These are phyloP conservation scores for Drosophila incognita DNA, from an alignment of 2,888 invertebrate genomes.

Conservation along the genomic window DNA sequence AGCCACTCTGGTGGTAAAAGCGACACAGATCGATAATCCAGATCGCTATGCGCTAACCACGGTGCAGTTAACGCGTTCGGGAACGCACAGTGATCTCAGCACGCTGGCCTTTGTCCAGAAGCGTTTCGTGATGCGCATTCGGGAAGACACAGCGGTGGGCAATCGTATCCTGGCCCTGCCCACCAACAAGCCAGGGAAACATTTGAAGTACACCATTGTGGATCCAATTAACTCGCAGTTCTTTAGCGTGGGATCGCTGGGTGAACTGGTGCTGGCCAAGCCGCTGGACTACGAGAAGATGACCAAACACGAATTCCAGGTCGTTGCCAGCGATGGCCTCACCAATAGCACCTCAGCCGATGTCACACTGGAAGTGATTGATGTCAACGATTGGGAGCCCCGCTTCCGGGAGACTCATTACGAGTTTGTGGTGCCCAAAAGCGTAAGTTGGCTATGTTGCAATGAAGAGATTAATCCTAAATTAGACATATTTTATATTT, in stretches of 20 bases:
- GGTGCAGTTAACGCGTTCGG: constrained; percentile 87
- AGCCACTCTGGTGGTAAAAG: constrained; percentile 92
- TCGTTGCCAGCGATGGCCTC: constrained; percentile 90
- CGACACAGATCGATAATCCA: constrained; percentile 93
- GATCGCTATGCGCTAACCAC: constrained; percentile 95
- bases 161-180: constrained; percentile 90
- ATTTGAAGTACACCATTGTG: constrained; percentile 91
- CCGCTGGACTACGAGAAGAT: constrained; percentile 92
- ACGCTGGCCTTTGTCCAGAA: constrained; percentile 88
- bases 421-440: constrained; percentile 88
- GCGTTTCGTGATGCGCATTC: constrained; percentile 89
- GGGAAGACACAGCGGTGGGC: constrained; percentile 91
- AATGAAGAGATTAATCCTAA: not conserved
- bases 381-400: constrained; percentile 97
- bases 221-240: constrained; percentile 90
- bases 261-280: constrained; percentile 91
- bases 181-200: constrained; percentile 88
- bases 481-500: not conserved
- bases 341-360: constrained; percentile 92
- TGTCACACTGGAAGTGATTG: constrained; percentile 92
- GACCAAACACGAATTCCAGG: constrained; percentile 90
- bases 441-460: constrained; percentile 68
- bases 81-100: constrained; percentile 86
- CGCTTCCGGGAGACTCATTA: constrained; percentile 94
- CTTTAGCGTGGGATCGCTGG: constrained; percentile 91